Conservation (phyloP, 2,888 invertebrate genomes). For the Lepidochitona cinerea region DNA sequence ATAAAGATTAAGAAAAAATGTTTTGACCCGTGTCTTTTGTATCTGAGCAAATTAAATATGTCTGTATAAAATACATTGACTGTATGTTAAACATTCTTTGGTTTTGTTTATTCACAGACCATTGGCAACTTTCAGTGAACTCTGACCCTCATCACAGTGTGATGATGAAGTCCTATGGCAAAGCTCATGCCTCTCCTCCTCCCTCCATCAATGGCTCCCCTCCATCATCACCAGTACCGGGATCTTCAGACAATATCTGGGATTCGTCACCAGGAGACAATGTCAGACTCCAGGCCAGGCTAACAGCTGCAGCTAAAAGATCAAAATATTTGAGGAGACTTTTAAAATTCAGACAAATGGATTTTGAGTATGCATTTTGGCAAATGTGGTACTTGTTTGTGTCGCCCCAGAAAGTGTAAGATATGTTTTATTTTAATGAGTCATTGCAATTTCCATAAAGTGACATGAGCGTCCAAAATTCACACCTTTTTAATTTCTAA, state of each 20-base stretch:
- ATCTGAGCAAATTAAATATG: no score
- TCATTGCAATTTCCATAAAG: no score
- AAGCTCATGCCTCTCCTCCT: constrained; percentile 44
- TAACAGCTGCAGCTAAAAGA: constrained; percentile 84
- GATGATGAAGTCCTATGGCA: not conserved
- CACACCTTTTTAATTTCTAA: no score
- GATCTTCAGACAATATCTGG: not conserved
- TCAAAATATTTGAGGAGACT: constrained; percentile 77
- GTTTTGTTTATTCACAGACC: no score
- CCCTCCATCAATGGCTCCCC: constrained; percentile 50
- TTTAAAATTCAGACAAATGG: constrained; percentile 94
- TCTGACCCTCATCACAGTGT: no score
- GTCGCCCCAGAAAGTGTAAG: constrained; percentile 91
- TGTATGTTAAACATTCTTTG: no score
- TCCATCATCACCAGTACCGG: constrained; percentile 31
- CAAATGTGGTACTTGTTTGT: constrained; percentile 97
- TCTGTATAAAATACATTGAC: no score
- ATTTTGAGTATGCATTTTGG: constrained; percentile 99
- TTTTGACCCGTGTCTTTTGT: no score
- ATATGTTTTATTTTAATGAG: no score
- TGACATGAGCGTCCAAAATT: no score
- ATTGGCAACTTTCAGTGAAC: no score
- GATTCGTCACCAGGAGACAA: not conserved
- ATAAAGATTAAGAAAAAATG: no score
- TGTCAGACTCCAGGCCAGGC: constrained; percentile 28